phyloP scores from a whole-genome alignment of 2,797 vertebrate genomes.

The Notolabrus celidotus region DNA sequence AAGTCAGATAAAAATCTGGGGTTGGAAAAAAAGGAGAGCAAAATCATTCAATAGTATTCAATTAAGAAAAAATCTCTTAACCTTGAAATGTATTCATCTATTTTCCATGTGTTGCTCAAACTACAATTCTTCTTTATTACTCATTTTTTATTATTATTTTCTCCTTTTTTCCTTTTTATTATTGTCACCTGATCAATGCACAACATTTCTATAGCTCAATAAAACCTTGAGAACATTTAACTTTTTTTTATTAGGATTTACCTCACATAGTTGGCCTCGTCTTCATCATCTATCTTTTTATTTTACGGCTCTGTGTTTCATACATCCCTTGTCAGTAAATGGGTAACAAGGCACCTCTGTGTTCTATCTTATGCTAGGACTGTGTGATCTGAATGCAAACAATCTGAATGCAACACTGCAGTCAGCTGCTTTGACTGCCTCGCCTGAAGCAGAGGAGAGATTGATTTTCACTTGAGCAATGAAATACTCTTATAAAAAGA shows the following conservation, averaged over 20 bases:
- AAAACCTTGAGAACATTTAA: background rate
- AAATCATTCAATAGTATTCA: too few species aligned
- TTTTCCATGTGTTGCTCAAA: too few species aligned
- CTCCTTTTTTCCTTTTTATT: background rate
- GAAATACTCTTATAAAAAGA: constrained; percentile 19
- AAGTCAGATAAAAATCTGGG: too few species aligned
- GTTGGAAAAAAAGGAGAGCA: too few species aligned
- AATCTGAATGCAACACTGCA: constrained; percentile 9
- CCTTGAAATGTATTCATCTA: too few species aligned
- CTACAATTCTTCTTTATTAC: too few species aligned
- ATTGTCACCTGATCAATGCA: background rate
- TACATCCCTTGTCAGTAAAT: constrained; percentile 1
- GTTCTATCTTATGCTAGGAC: background rate
- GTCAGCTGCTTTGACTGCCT: constrained; percentile 15
- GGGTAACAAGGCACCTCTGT: constrained; percentile 13
- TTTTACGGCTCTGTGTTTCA: background rate
- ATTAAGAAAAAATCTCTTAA: background rate
- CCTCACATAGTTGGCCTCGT: background rate
- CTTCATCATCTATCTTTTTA: background rate
- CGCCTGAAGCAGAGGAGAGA: constrained; percentile 21
- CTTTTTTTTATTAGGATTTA: background rate
- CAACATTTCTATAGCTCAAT: background rate
- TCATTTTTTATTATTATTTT: too few species aligned
- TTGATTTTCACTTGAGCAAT: constrained; percentile 16
- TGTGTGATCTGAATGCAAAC: constrained; percentile 36